These are phyloP conservation scores for Mormyrus proboscirostris DNA, from an alignment of 2,797 vertebrate genomes.

Conservation along the genomic window DNA sequence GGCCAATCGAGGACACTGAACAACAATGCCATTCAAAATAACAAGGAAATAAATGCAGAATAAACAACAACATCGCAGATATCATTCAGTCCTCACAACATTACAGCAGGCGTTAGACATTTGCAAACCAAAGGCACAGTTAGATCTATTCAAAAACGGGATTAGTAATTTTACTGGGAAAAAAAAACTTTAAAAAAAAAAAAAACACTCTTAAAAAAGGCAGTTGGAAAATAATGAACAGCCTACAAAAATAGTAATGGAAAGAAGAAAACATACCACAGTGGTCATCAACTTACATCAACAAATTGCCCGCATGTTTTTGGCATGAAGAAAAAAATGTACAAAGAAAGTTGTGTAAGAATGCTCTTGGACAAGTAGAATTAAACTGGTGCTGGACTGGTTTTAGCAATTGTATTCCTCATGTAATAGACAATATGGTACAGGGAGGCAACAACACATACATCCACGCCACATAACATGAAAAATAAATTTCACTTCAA, in stretches of 20 bases:
- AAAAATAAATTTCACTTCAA: constrained; percentile 88
- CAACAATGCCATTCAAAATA: constrained; percentile 60
- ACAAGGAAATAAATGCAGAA: constrained; percentile 35
- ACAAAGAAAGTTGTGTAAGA: constrained; percentile 99
- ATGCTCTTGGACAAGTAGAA: constrained; percentile 90
- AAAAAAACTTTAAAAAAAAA: constrained; percentile 41
- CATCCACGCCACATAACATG: constrained; percentile 98
- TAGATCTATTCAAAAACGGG: constrained; percentile 65
- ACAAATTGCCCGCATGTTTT: constrained; percentile 99
- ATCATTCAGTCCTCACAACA: constrained; percentile 48
- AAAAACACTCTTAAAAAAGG: constrained; percentile 36
- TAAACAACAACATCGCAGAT: constrained; percentile 57
- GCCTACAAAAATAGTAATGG: constrained; percentile 65
- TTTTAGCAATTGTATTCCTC: constrained; percentile 64
- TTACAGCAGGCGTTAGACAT: constrained; percentile 65
- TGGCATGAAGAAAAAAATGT: constrained; percentile 99
- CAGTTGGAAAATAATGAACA: constrained; percentile 61
- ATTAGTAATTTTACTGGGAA: constrained; percentile 62
- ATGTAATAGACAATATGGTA: constrained; percentile 81
- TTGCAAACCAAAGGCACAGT: constrained; percentile 70
- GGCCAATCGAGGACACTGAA: constrained; percentile 63
- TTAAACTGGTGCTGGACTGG: constrained; percentile 76
- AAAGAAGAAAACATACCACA: constrained; percentile 83
- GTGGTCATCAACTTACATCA: constrained; percentile 99
- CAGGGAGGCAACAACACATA: constrained; percentile 96